Percentiles rank a stretch among this genome's conserved stretches.
These are phyloP conservation scores for Haemorhous mexicanus DNA, from an alignment of 2,113 vertebrate species.

Conservation along the genomic window DNA sequence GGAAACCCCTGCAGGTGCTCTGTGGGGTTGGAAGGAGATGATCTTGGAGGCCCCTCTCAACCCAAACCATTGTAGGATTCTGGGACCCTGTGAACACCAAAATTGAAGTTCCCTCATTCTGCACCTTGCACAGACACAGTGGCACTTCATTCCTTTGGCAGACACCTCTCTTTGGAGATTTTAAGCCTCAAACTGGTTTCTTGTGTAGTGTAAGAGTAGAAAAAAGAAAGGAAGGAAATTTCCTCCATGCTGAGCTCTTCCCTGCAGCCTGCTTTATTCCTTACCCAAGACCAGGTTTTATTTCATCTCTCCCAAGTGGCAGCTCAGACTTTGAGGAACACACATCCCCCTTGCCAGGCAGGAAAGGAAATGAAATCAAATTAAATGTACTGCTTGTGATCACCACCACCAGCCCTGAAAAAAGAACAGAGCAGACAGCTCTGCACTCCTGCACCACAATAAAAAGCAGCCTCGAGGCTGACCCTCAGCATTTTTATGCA, in stretches of 20 bases:
- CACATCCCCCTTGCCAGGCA: background rate
- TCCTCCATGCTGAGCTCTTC: background rate
- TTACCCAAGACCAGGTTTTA: background rate
- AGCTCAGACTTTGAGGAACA: background rate
- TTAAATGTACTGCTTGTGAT: background rate
- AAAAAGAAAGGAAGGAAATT: background rate
- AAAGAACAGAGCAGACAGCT: background rate
- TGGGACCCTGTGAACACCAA: background rate
- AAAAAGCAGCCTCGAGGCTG: background rate
- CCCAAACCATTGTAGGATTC: background rate
- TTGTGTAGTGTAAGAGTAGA: background rate
- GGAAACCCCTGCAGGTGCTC: background rate
- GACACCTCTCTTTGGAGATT: background rate
- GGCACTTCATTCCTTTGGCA: background rate
- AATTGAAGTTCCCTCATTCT: background rate
- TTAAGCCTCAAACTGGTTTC: background rate
- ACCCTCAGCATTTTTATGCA: background rate
- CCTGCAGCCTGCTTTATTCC: background rate
- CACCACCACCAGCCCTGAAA: accelerated
- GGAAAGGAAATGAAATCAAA: background rate
- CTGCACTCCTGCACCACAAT: background rate
- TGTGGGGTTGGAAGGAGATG: background rate
- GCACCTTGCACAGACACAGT: background rate
- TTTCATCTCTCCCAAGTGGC: background rate
- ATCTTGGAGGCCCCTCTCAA: background rate